Evolutionary conservation across 1,140 invertebrate species (phyloP), one percentile per base, ranked within the genome.

Genomic region (Pantala flavescens): DNA sequence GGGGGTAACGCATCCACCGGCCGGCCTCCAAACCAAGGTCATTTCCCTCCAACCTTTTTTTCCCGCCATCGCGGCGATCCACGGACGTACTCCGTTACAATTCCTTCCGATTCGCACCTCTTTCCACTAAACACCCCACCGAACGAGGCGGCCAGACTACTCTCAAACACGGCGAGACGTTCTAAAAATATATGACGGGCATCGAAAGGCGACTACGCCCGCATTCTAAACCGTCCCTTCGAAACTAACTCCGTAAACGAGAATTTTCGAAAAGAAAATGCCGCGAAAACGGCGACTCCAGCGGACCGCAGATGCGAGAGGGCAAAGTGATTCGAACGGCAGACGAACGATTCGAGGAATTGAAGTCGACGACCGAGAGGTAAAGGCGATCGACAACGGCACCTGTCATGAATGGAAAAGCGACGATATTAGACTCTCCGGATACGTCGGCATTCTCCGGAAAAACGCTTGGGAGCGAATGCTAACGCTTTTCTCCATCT

Each of bases 111-210:
- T 63, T 63, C 49, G 49, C 14, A 63, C 14, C 49, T 21, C 49
- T 19, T 16, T 12, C n/a, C n/a, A 19, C n/a, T 21, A 63, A 21
- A 63, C 12, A 63, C 49, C n/a, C 49, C 49, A 3, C 49, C 49
- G n/a, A 7, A 1, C 49, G 12, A 63, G 49, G 49, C 49, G 49
- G 49, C 49, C 49, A 63, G 49, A 63, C 49, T 7, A 7, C 49
- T 63, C 49, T 14, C 3, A 63, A 63, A 63, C 49, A 63, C 12
- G 49, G 49, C 49, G 49, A 63, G 49, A 63, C 49, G 49, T 63
- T 63, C 49, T 63, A 63, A 63, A 63, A 63, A 63, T 63, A 63
- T 12, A 63, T 63, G 49, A 63, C n/a, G 49, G 49, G 49, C n/a
- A 63, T 63, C 49, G 43, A 49, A 16, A 49, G 43, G 43, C 16